Evolutionary conservation across 2,888 invertebrate genomes (phyloP).

Genomic region (Eustalomyia histrio): DNA sequence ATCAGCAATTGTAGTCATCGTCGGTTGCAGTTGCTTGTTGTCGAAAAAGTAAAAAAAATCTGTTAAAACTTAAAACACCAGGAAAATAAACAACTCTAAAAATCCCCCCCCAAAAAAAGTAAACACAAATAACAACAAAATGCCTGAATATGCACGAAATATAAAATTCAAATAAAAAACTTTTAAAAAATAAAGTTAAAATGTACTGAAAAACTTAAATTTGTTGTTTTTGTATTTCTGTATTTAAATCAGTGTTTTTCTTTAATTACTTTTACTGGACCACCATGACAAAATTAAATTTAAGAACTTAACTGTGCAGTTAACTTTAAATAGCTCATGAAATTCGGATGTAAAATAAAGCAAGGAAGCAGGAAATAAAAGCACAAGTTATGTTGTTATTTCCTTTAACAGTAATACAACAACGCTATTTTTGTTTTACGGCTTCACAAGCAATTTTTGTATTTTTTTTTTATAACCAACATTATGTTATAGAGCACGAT

Average conservation of each 20-base stretch:
- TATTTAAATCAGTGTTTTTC: neutral
- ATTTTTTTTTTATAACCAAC: no score
- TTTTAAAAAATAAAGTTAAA: neutral
- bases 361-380: neutral
- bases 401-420: neutral
- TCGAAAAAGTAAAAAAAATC: neutral
- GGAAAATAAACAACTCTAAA: slow-evolving; percentile 24
- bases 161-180: neutral
- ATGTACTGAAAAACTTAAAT: neutral
- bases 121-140: slow-evolving; percentile 1
- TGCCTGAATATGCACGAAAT: slow-evolving; percentile 27
- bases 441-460: neutral
- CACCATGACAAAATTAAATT: slow-evolving; percentile 32
- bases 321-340: slow-evolving; percentile 9
- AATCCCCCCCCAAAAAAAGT: neutral
- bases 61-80: slow-evolving; percentile 24
- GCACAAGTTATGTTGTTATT: neutral
- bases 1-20: neutral
- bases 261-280: neutral
- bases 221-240: neutral
- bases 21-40: neutral
- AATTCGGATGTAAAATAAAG: neutral
- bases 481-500: no score
- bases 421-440: neutral
- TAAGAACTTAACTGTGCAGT: neutral